phyloP scores from a whole-genome alignment of 2,888 invertebrate species.

The Trichopria drosophilae region DNA sequence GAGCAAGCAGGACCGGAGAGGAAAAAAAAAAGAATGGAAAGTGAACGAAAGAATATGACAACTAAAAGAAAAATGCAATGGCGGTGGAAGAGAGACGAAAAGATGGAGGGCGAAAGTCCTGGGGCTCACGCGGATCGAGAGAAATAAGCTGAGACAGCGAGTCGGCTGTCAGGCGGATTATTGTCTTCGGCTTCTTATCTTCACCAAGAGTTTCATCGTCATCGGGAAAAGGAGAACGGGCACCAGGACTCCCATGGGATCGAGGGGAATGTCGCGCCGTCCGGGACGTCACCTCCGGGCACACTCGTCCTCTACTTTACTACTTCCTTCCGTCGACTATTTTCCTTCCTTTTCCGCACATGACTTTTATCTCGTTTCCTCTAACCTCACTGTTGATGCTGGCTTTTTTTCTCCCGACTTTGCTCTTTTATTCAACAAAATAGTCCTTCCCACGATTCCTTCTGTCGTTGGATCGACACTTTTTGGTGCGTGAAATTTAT shows the following conservation, averaged over 20 bases:
- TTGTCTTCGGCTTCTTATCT: slow-evolving; percentile 57
- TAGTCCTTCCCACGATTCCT: too few species aligned
- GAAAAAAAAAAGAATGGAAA: slow-evolving; percentile 3
- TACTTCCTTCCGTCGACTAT: slow-evolving; percentile 29
- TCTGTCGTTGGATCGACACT: too few species aligned
- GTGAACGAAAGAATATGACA: slow-evolving; percentile 2
- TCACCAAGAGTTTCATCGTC: slow-evolving; percentile 39
- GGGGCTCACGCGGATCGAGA: background rate
- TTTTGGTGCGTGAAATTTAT: too few species aligned
- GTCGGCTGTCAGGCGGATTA: slow-evolving; percentile 57
- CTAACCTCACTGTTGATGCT: too few species aligned
- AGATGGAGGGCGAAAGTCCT: background rate
- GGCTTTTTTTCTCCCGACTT: too few species aligned
- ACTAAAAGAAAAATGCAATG: background rate
- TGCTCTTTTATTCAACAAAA: too few species aligned
- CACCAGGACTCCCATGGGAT: slow-evolving; percentile 42
- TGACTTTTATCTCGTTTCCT: too few species aligned
- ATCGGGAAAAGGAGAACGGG: slow-evolving; percentile 34
- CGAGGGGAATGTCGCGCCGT: slow-evolving; percentile 41
- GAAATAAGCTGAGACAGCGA: slow-evolving; percentile 24
- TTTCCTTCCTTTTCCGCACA: too few species aligned
- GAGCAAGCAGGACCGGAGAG: slow-evolving; percentile 1
- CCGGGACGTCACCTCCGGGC: slow-evolving; percentile 43
- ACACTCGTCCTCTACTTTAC: slow-evolving; percentile 34
- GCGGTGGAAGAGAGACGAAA: background rate